Evolutionary conservation across 2,797 vertebrate species (phyloP).

Genomic region (Leptatherina wallacei): DNA sequence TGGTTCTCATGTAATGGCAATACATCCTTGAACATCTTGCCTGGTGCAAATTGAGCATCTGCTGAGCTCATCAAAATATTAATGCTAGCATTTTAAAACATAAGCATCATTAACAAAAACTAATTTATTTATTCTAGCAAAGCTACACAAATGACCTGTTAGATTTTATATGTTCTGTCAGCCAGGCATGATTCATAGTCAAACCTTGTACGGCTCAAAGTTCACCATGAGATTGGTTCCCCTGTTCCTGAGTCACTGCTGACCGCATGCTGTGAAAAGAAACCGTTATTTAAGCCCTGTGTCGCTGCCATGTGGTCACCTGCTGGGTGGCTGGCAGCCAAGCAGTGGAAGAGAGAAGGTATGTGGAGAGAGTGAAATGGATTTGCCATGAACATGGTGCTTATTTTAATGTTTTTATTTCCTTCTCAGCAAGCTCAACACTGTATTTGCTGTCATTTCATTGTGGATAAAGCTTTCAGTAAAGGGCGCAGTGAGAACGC

Average conservation of each 20-base stretch:
- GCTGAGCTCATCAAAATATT: slow-evolving; percentile 2
- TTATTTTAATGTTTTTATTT: slow-evolving; percentile 8
- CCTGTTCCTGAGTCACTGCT: slow-evolving; percentile 2
- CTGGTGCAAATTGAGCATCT: not conserved
- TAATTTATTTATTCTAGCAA: not conserved
- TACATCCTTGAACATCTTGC: not conserved
- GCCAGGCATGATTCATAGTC: slow-evolving; percentile 16
- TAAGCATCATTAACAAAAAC: slow-evolving; percentile 1
- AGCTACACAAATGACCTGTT: not conserved
- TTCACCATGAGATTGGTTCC: slow-evolving; percentile 13
- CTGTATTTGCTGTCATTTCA: slow-evolving; percentile 4
- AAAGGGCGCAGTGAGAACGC: not conserved
- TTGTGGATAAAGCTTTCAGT: slow-evolving; percentile 4
- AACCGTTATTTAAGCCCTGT: slow-evolving; percentile 30
- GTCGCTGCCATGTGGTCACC: slow-evolving; percentile 29
- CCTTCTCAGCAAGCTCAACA: not conserved
- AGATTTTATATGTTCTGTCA: not conserved
- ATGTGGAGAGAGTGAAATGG: no score
- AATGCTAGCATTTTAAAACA: slow-evolving; percentile 1
- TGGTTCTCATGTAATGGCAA: not conserved
- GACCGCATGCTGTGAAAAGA: slow-evolving; percentile 39
- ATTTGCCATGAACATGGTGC: not conserved
- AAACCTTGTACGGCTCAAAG: slow-evolving; percentile 9
- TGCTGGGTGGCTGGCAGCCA: slow-evolving; percentile 38
- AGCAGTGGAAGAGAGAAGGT: slow-evolving; percentile 12